Evolutionary conservation across 2,797 vertebrate species (phyloP), one percentile per base, ranked within the genome.

Genomic region (Antennarius maculatus): DNA sequence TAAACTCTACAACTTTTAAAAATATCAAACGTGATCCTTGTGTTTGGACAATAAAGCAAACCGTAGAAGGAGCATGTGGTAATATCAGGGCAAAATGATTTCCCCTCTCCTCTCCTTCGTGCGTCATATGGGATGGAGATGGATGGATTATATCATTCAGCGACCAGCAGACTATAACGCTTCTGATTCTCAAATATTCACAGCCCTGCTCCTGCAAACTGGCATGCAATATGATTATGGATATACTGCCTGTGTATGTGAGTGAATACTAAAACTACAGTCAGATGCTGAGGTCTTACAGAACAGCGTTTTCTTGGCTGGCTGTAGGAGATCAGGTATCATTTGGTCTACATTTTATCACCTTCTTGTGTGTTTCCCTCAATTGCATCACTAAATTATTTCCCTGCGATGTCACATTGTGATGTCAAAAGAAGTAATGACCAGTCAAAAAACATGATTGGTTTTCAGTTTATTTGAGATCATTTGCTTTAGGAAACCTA

Each of bases 91-190:
- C 27, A 17, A 52, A 37, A 34, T 34, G 31, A 34, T 34, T 5
- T 65, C 31, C 47, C 42, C 49, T 69, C 31, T 59, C 39, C 50
- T 56, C 60, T 62, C 48, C n/a, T 61, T 65, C 45, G 56, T 77
- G 66, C 67, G 69, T 82, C 76, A 74, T 80, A 69, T 46, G 31
- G 45, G 57, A 43, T 61, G 51, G 69, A 49, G 50, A 66, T 62
- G 63, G 69, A 48, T 42, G 83, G 79, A 85, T 85, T 84, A 78
- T 70, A 43, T 23, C 60, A 63, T 74, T 71, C 45, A 14, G 59
- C 59, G 71, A 31, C 63, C 43, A 41, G 31, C 61, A 69, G 78
- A 81, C 81, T 78, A 77, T 64, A 61, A 59, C 3, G 9, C 65
- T 67, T 76, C 62, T 71, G 68, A 54, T 68, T 75, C 63, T 66